A percentile compares a stretch with the other conserved stretches of the same genome.
These are phyloP conservation scores for Podiceps cristatus DNA, from an alignment of 2,113 vertebrate genomes.

Conservation along the genomic window DNA sequence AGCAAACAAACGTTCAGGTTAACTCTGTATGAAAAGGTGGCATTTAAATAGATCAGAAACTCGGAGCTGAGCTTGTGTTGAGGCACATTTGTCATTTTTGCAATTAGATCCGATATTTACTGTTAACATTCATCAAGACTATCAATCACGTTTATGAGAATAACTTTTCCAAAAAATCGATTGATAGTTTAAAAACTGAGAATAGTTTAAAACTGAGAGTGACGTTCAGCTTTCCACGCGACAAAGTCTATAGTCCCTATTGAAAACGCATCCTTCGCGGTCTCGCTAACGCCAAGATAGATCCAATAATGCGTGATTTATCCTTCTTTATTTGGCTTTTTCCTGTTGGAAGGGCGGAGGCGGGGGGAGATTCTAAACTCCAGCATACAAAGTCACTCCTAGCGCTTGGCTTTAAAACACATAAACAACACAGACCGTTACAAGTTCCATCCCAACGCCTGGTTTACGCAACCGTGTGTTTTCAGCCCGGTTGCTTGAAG, in stretches of 20 bases:
- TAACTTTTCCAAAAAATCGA: not conserved
- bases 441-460: not conserved
- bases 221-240: accelerated
- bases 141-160: not conserved
- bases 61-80: not conserved
- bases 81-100: not conserved
- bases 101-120: not conserved
- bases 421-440: not conserved
- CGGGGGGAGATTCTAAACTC: not conserved
- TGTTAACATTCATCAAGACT: not conserved
- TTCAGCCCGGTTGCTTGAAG: not conserved
- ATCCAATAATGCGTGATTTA: not conserved
- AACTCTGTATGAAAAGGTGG: not conserved
- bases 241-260: not conserved
- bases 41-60: not conserved
- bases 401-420: not conserved
- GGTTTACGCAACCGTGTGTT: not conserved
- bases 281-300: not conserved
- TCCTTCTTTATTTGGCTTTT: conserved; percentile 5
- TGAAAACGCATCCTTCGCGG: not conserved
- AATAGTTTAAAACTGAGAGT: not conserved
- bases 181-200: not conserved
- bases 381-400: not conserved
- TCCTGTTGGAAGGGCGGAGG: not conserved
- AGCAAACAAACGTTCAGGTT: not conserved